Evolutionary conservation across 2,888 invertebrate species (phyloP), one percentile per base, ranked within the genome.

Genomic region (Thera britannica): DNA sequence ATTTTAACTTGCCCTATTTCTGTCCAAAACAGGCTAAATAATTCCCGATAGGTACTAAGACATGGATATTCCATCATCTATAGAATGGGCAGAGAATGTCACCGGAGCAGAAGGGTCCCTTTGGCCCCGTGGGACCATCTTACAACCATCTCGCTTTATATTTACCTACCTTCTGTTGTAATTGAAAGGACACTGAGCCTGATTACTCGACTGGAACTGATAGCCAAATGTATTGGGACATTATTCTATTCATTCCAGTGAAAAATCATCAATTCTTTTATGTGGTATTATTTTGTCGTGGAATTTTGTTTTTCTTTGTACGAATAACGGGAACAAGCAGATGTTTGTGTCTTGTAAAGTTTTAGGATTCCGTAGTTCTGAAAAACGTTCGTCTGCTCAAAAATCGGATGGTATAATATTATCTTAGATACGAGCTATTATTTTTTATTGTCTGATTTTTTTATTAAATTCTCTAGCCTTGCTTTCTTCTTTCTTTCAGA

Each of bases 171-270:
- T 88, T 83, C 83, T 67, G 72, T 80, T 81, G 83, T 92, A 90
- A 91, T 90, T 92, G 90, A 90, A 90, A 85, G 82, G 85, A 87
- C 89, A 88, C 90, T 89, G 86, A 89, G 76, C 79, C 81, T 81
- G 84, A 83, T 86, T 83, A 85, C 81, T 88, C 87, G 79, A 77
- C 79, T 83, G 89, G 88, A 92, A 91, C 82, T 86, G 89, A 90
- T 90, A 85, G 78, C 79, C 77, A 77, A 78, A 79, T 82, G 78
- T 83, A 85, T 87, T 85, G 83, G 81, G 81, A 82, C 77, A 77
- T 81, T 46, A 75, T 82, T 81, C 76, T 77, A 75, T 77, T 79
- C 72, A 58, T 65, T 62, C 65, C 58, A 60, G 64, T 72, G 62
- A 69, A 74, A 72, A 63, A 68, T 65, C 65, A 68, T 69, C 61